Base-by-base conservation (phyloP, 2,888 invertebrate genomes). In the Nemurella pictetii region DNA sequence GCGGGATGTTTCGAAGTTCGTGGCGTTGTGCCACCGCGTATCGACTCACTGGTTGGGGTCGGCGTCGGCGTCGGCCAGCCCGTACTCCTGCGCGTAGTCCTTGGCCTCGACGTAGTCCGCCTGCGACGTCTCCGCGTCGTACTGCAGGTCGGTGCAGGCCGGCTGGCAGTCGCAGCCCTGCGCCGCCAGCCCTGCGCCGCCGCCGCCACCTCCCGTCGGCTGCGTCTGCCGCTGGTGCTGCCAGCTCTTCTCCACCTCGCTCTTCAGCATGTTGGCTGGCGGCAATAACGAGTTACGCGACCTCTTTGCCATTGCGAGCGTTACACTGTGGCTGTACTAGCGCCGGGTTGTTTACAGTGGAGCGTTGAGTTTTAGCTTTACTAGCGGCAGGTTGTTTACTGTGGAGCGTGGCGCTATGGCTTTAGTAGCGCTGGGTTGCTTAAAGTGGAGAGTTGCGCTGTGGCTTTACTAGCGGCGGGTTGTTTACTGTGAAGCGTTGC, bases 71-170 rank as follows among this genome's bases (percentile, higher is more conserved):
- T n/a, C 73, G 25, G 77, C 77, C 75, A 77, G n/a, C 2, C 30
- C 30, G 30, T 78, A 78, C 30, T 78, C 78, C 78, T n/a, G n/a
- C 28, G 78, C 78, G 78, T 78, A 27, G 30, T 78, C 30, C 30
- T 78, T 36, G 9, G 35, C 78, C 55, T 83, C 83, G 36, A 85
- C 85, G 72, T 85, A 86, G 80, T 85, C 83, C 27, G 85, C 85
- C 78, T 85, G 85, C 27, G 86, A 86, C 30, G 85, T 85, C 81
- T 85, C 85, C 15, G 84, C 36, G 77, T 84, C 84, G 82, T 85
- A 86, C 80, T 84, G 74, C 12, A 85, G 84, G 20, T 75, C 84
- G 5, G 83, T 81, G 84, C 86, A 86, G 75, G 84, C 80, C 0
- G 83, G 85, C 72, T 83, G 81, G 83, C 86, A 86, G 73, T 86